Evolutionary conservation across 2,113 vertebrate genomes (phyloP), one percentile per base, ranked within the genome.

Genomic region (Tapirus terrestris): DNA sequence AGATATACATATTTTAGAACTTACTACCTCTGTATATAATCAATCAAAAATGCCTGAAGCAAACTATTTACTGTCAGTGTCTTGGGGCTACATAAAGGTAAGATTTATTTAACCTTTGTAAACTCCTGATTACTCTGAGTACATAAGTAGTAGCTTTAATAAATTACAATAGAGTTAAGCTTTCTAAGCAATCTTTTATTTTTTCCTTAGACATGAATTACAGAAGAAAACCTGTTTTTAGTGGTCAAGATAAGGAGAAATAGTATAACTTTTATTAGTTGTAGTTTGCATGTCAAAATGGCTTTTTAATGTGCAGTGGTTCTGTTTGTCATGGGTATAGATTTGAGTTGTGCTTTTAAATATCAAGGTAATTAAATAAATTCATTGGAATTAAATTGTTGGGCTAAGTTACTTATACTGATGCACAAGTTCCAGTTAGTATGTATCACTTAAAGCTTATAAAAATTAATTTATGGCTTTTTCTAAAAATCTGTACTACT

Each of bases 61-160:
- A 97, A 99, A 99, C 98, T 99, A 99, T 98, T 99, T 99, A 97
- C 99, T 99, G 73, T 99, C 99, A 97, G 99, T 99, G 98, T 99
- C 99, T 90, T 99, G 99, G 99, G 99, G 99, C 98, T 99, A 99
- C 98, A 99, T 99, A 99, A 99, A 99, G 99, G 99, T 99, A 99
- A 99, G 99, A 98, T 96, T 98, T 97, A 93, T 63, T 98, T 98
- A 98, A 92, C 87, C 56, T 60, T 98, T 98, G 85, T 96, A 92
- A 98, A 94, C 61, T 90, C 93, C 88, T 93, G 85, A 92, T 95
- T 98, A 75, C 0, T 98, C 93, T 98, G 95, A 94, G 97, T 98
- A 92, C 31, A 51, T 98, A 97, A 96, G 86, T 77, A 48, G n/a
- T 96, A 89, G 63, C 89, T 97, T 83, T 87, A 84, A 60, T 84